phyloP scores from a whole-genome alignment of 2,113 vertebrate genomes.

The Cyphomyrus plagiostoma region DNA sequence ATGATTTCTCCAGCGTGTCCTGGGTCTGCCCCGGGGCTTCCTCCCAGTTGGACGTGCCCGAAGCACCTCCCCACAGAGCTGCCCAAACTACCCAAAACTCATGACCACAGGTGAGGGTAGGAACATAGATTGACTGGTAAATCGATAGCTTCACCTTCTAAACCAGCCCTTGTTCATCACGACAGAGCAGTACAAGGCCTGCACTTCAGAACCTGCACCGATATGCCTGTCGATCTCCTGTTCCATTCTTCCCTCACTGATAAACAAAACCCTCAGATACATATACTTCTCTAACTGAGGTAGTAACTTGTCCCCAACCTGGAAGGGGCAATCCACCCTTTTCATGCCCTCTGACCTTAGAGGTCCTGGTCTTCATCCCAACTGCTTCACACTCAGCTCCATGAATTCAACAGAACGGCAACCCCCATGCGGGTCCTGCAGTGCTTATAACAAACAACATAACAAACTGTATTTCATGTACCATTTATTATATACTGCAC shows the following conservation, averaged over 20 bases:
- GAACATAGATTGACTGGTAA: not conserved
- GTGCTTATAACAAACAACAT: too few species aligned
- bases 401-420: too few species aligned
- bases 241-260: not conserved
- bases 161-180: not conserved
- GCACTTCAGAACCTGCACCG: not conserved
- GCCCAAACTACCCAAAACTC: not conserved
- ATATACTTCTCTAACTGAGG: too few species aligned
- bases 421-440: too few species aligned
- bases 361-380: too few species aligned
- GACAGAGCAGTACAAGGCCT: not conserved
- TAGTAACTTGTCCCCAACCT: too few species aligned
- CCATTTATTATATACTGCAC: too few species aligned
- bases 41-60: not conserved
- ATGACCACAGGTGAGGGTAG: too few species aligned
- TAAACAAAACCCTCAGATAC: not conserved
- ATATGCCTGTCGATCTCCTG: not conserved
- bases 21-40: not conserved
- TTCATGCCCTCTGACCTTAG: too few species aligned
- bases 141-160: not conserved
- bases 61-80: not conserved
- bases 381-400: too few species aligned
- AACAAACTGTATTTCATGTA: too few species aligned
- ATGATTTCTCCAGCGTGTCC: not conserved
- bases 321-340: too few species aligned